A percentile compares a stretch with the other conserved stretches of the same genome.
phyloP scores from a whole-genome alignment of 2,113 vertebrate species.

The Diadophis punctatus region DNA sequence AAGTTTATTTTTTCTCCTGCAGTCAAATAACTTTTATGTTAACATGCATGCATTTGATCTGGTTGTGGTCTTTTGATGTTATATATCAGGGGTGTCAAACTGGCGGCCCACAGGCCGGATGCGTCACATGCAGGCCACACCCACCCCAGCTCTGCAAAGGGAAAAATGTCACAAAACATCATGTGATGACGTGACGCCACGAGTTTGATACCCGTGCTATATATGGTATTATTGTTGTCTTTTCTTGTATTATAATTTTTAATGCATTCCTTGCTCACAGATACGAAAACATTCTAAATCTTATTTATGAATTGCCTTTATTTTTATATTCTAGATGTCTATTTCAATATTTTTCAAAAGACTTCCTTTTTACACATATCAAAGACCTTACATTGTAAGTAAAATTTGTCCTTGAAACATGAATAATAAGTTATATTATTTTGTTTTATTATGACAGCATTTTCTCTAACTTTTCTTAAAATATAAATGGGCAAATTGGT shows the following conservation, averaged over 20 bases:
- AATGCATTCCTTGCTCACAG: neutral
- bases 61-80: neutral
- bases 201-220: no score
- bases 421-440: neutral
- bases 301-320: neutral
- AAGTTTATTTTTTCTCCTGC: neutral
- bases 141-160: no score
- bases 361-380: neutral
- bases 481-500: neutral
- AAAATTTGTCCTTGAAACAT: neutral
- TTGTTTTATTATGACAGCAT: neutral
- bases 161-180: no score
- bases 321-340: neutral
- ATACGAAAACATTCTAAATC: neutral
- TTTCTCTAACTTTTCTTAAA: neutral
- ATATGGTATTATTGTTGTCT: neutral
- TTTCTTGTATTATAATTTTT: neutral
- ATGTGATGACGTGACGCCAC: rapidly evolving
- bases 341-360: neutral
- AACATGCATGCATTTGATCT: neutral
- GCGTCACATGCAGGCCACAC: no score
- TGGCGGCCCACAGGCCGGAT: no score
- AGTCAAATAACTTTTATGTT: neutral
- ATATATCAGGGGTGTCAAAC: neutral
- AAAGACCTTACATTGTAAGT: neutral